Conservation (phyloP, 2,113 vertebrate genomes). For the Takifugu flavidus region DNA sequence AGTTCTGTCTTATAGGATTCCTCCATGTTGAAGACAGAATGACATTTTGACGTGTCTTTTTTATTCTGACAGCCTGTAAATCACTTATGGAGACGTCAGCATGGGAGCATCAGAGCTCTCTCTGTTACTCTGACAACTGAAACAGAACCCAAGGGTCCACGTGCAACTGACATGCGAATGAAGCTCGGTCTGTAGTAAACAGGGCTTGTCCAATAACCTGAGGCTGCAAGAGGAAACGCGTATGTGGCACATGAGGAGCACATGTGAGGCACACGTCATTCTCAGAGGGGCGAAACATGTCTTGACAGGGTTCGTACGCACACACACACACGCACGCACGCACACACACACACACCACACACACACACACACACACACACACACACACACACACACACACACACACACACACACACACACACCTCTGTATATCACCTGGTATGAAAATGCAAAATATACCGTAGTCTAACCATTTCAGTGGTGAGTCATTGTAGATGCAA, state of each 20-base stretch:
- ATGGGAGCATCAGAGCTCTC: conserved; percentile 12
- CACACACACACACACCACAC: background rate
- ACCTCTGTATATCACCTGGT: too few species aligned
- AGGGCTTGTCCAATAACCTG: conserved; percentile 31
- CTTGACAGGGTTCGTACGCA: conserved; percentile 37
- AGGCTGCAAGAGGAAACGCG: conserved; percentile 25
- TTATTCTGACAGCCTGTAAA: conserved; percentile 12
- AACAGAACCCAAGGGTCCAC: conserved; percentile 47
- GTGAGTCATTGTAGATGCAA: too few species aligned
- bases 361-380: background rate
- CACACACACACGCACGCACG: background rate
- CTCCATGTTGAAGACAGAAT: background rate
- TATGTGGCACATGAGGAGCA: conserved; percentile 7
- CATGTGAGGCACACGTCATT: conserved; percentile 12
- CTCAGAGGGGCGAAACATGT: conserved; percentile 48
- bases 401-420: too few species aligned
- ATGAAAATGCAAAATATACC: too few species aligned
- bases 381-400: background rate
- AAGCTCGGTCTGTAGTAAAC: conserved; percentile 40
- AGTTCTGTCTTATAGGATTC: background rate
- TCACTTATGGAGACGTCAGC: conserved; percentile 17
- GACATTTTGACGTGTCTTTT: background rate
- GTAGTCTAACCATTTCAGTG: too few species aligned
- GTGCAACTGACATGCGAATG: conserved; percentile 30
- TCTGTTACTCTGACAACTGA: conserved; percentile 53